A percentile compares a stretch with the other conserved stretches of the same genome.
Conservation (phyloP, 2,888 invertebrate species). For the Odontothrips loti region DNA sequence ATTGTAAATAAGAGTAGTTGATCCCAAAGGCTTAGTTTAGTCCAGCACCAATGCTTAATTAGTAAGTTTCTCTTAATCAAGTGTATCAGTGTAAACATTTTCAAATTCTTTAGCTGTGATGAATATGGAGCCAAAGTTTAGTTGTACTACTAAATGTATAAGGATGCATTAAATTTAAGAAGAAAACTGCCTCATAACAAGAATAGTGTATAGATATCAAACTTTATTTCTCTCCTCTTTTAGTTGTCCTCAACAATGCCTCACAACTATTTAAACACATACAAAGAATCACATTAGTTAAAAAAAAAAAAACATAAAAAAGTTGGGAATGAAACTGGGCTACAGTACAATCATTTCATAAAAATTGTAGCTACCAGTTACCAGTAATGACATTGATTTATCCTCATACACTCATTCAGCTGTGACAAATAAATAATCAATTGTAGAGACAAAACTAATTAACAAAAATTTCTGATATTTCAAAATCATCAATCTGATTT, state of each 20-base stretch:
- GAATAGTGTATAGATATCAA: background rate
- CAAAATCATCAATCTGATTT: background rate
- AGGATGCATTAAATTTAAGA: background rate
- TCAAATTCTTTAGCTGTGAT: constrained; percentile 20
- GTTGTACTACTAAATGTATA: background rate
- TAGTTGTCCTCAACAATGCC: background rate
- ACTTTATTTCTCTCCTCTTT: background rate
- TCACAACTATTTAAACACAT: background rate
- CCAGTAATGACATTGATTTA: background rate
- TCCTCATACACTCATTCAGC: background rate
- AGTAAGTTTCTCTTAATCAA: too few relatives aligned
- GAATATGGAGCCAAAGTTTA: constrained; percentile 25
- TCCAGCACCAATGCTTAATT: too few relatives aligned
- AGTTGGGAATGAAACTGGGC: too few relatives aligned
- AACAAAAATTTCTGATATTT: background rate
- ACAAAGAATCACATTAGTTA: background rate
- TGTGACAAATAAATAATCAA: background rate
- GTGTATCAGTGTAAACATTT: background rate
- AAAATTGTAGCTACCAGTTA: background rate
- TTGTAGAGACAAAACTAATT: background rate
- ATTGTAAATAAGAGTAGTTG: too few relatives aligned
- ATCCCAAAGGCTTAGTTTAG: too few relatives aligned
- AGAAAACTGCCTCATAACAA: background rate
- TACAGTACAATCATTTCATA: too few relatives aligned
- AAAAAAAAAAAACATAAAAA: background rate